Percentiles rank a stretch among this genome's conserved stretches.
Conservation (phyloP, 2,113 vertebrate species). For the Mustelus asterias region DNA sequence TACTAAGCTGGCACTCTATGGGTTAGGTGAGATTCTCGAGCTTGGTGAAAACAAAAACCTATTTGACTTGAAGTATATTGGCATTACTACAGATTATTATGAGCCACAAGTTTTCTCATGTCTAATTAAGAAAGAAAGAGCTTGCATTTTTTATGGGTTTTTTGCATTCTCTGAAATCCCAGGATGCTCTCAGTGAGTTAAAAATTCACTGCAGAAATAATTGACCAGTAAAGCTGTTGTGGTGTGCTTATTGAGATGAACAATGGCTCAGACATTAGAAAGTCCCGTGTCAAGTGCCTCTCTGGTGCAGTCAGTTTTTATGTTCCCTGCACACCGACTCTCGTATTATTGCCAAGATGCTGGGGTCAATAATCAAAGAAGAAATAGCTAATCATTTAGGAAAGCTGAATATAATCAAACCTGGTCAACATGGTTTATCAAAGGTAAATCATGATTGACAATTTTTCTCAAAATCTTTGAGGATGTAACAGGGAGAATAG, state of each 20-base stretch:
- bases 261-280: background rate
- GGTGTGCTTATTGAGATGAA: background rate
- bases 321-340: no score
- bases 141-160: background rate
- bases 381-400: no score
- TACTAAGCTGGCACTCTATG: slow-evolving; percentile 84
- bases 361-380: no score
- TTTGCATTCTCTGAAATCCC: background rate
- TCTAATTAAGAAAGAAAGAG: background rate
- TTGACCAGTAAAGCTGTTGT: background rate
- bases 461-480: no score
- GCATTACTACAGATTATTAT: background rate
- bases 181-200: background rate
- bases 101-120: background rate
- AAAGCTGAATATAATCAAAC: no score
- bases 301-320: no score
- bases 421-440: no score
- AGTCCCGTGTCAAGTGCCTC: no score
- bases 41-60: background rate
- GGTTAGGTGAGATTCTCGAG: slow-evolving; percentile 69
- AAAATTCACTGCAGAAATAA: background rate
- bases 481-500: no score
- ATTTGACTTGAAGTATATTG: background rate
- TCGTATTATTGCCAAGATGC: no score
- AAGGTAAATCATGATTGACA: no score